Conservation (phyloP, 2,113 vertebrate species). For the Leptobrachium ailaonicum region DNA sequence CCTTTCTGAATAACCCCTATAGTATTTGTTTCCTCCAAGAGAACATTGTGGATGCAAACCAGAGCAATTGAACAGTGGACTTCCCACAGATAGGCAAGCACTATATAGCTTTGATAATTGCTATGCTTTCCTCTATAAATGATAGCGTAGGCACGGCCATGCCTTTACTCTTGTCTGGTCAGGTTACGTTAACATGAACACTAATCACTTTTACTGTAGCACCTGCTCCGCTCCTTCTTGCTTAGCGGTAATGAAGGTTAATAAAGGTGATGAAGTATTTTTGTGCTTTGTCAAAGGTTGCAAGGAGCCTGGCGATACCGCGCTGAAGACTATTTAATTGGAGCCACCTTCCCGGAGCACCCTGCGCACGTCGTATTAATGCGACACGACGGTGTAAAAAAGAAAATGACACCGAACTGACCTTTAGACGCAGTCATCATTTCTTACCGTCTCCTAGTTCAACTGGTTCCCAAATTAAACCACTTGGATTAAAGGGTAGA, state of each 20-base stretch:
- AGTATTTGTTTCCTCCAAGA: too few species aligned
- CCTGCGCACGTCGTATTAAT: neutral
- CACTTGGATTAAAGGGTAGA: neutral
- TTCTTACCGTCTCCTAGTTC: neutral
- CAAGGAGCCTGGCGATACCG: neutral
- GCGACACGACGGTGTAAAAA: neutral
- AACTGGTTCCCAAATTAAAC: neutral
- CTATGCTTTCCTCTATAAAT: too few species aligned
- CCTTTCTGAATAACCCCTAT: too few species aligned
- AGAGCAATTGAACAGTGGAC: too few species aligned
- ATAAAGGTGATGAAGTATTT: neutral
- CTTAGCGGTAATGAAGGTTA: neutral
- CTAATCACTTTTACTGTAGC: too few species aligned
- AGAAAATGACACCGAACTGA: slow-evolving; percentile 9
- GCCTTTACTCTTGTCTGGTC: too few species aligned
- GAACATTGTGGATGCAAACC: too few species aligned
- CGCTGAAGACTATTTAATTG: neutral
- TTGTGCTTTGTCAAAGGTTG: slow-evolving; percentile 25
- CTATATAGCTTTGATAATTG: too few species aligned
- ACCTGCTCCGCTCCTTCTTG: neutral
- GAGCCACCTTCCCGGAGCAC: neutral
- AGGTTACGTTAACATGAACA: too few species aligned
- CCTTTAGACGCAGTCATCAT: neutral
- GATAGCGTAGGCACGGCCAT: too few species aligned
- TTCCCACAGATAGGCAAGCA: too few species aligned